Conservation (phyloP, 64 coral and sea anemone genomes). For the Platygyra sinensis region DNA sequence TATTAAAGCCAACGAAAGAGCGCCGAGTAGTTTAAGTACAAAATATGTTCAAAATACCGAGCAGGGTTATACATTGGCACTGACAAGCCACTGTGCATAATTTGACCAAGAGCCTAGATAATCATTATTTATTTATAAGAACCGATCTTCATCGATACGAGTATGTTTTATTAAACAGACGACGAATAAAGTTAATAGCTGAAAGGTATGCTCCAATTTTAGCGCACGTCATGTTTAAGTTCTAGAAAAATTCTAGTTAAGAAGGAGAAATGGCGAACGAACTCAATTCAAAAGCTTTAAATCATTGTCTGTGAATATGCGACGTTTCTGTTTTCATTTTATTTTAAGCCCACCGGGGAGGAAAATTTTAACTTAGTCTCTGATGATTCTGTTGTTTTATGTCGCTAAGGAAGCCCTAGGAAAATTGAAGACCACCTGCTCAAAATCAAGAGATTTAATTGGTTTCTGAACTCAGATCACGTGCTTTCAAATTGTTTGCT, state of each 20-base stretch:
- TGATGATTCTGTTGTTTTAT: background rate
- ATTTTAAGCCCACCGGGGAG: background rate
- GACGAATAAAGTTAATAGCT: background rate
- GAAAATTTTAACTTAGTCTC: background rate
- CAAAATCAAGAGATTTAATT: slow-evolving; percentile 13
- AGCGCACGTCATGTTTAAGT: no score
- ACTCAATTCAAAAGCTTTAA: background rate
- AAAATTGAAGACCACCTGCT: slow-evolving; percentile 7
- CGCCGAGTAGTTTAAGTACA: background rate
- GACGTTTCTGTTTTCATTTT: background rate
- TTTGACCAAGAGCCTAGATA: slow-evolving; percentile 9
- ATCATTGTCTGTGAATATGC: background rate
- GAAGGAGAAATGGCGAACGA: background rate
- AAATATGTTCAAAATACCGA: background rate
- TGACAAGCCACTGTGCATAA: slow-evolving; percentile 8
- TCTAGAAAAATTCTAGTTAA: no score
- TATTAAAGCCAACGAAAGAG: background rate
- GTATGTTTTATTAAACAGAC: slow-evolving; percentile 16
- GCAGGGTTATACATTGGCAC: background rate
- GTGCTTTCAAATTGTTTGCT: background rate
- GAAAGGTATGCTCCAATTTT: background rate
- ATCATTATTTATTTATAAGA: slow-evolving; percentile 47
- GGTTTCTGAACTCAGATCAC: background rate
- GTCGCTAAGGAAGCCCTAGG: background rate
- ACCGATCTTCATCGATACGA: background rate